Conservation (phyloP, 2,113 vertebrate species). For the Thomomys bottae region DNA sequence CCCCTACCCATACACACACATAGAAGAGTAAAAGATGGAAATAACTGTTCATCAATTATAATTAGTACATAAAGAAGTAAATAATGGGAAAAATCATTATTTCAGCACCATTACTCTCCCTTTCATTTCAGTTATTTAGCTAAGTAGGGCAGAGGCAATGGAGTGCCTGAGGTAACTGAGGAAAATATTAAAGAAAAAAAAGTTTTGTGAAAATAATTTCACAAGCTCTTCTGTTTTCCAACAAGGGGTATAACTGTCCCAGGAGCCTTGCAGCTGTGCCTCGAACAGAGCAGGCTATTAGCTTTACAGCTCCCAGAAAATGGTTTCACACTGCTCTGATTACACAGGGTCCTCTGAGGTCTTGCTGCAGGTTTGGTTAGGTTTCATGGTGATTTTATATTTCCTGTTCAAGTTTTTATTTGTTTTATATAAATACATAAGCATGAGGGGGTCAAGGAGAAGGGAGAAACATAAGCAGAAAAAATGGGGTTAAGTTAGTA, state of each 20-base stretch:
- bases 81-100: constrained; percentile 69
- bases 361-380: constrained; percentile 59
- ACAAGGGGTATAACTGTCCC: constrained; percentile 82
- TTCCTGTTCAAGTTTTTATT: constrained; percentile 73
- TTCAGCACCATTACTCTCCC: constrained; percentile 76
- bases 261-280: constrained; percentile 67
- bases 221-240: constrained; percentile 80
- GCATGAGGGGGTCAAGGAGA: constrained; percentile 49
- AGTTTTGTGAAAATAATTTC: constrained; percentile 73
- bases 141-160: constrained; percentile 78
- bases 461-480: constrained; percentile 43
- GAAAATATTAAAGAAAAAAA: constrained; percentile 77
- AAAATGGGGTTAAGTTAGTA: not conserved
- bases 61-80: constrained; percentile 74
- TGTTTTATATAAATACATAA: constrained; percentile 70
- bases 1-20: not conserved
- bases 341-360: constrained; percentile 64
- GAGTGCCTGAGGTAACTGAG: constrained; percentile 74
- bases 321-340: constrained; percentile 54
- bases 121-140: constrained; percentile 78
- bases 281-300: constrained; percentile 64
- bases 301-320: constrained; percentile 67
- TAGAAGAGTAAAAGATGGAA: constrained; percentile 77
- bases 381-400: constrained; percentile 70
- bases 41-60: constrained; percentile 81